These are phyloP conservation scores for Champsocephalus esox DNA, from an alignment of 2,797 vertebrate genomes.

Conservation along the genomic window DNA sequence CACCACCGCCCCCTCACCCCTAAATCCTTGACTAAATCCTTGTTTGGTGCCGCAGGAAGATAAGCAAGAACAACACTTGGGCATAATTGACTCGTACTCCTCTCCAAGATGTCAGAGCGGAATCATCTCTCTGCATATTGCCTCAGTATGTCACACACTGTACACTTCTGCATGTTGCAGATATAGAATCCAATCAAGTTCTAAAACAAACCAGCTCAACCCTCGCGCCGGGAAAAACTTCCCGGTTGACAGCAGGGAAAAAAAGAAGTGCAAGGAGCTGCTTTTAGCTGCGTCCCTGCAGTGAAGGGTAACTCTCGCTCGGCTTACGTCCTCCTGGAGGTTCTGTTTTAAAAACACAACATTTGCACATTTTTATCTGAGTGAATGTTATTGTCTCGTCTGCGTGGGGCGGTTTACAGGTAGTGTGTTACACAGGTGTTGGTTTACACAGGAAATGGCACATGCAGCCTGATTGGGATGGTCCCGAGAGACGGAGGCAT, in stretches of 20 bases:
- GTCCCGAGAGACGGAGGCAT: slow-evolving; percentile 78
- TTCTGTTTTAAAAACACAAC: slow-evolving; percentile 75
- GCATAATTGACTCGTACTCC: slow-evolving; percentile 87
- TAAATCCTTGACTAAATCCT: slow-evolving; percentile 88
- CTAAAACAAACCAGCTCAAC: slow-evolving; percentile 77
- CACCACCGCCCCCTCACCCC: slow-evolving; percentile 85
- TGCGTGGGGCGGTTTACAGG: slow-evolving; percentile 81
- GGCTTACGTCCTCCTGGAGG: slow-evolving; percentile 68
- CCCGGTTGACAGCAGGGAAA: slow-evolving; percentile 60
- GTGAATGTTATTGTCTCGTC: slow-evolving; percentile 76
- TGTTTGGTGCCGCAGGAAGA: slow-evolving; percentile 87
- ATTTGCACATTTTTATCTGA: slow-evolving; percentile 79
- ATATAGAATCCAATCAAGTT: slow-evolving; percentile 85
- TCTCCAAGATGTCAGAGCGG: slow-evolving; percentile 84
- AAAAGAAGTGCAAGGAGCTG: slow-evolving; percentile 47
- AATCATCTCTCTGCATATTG: slow-evolving; percentile 84
- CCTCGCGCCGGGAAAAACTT: slow-evolving; percentile 68
- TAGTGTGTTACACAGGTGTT: slow-evolving; percentile 86
- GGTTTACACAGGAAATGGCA: slow-evolving; percentile 85
- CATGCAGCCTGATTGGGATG: slow-evolving; percentile 83
- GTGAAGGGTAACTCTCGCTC: slow-evolving; percentile 60
- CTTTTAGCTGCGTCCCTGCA: slow-evolving; percentile 66
- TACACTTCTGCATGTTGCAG: slow-evolving; percentile 80
- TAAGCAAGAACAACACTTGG: slow-evolving; percentile 88
- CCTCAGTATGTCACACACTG: slow-evolving; percentile 78